Evolutionary conservation across 2,888 invertebrate genomes (phyloP).

Genomic region (Cheilosia variabilis): DNA sequence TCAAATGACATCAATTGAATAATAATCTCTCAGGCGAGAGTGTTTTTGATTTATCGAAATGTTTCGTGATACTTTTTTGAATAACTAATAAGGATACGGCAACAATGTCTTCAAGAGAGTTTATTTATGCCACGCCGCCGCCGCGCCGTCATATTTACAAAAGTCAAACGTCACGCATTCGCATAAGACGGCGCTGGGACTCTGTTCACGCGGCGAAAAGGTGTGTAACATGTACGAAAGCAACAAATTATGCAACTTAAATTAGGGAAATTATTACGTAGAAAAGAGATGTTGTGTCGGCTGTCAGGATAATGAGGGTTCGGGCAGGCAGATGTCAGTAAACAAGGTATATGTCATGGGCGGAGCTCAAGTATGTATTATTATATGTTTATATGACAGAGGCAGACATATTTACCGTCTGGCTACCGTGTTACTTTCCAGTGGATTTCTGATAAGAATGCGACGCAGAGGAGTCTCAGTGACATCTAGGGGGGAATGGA

Average conservation of each 20-base stretch:
- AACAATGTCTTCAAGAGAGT: constrained; percentile 35
- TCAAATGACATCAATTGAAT: constrained; percentile 1
- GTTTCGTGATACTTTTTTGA: constrained; percentile 22
- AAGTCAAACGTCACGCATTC: not conserved
- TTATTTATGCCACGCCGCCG: not conserved
- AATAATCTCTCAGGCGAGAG: not conserved
- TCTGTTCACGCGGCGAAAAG: not conserved
- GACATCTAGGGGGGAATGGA: constrained; percentile 44
- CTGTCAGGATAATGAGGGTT: constrained; percentile 46
- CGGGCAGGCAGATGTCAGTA: constrained; percentile 43
- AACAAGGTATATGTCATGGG: constrained; percentile 12
- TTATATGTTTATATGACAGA: not conserved
- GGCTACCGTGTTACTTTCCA: constrained; percentile 50
- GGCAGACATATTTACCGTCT: not conserved
- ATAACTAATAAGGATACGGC: constrained; percentile 42
- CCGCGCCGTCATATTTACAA: not conserved
- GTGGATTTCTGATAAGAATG: constrained; percentile 51
- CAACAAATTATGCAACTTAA: constrained; percentile 25
- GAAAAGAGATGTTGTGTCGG: constrained; percentile 23
- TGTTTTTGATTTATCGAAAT: constrained; percentile 26
- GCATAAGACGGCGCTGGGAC: too few relatives aligned
- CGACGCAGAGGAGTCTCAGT: constrained; percentile 9
- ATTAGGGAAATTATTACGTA: constrained; percentile 37
- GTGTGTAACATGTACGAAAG: constrained; percentile 15
- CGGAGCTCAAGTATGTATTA: constrained; percentile 7